Evolutionary conservation across 2,888 invertebrate genomes (phyloP).

Genomic region (Operophtera brumata): DNA sequence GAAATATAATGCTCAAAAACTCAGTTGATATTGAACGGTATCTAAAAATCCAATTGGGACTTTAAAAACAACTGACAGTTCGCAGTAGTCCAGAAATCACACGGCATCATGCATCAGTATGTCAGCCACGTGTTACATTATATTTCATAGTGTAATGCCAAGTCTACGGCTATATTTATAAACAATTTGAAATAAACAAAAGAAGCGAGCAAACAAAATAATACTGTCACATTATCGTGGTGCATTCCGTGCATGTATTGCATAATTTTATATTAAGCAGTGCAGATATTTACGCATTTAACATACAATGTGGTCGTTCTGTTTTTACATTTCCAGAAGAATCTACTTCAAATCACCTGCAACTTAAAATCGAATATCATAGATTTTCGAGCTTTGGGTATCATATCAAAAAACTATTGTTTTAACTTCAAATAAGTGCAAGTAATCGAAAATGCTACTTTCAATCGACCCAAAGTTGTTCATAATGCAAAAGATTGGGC

Average conservation of each 20-base stretch:
- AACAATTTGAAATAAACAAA: constrained; percentile 49
- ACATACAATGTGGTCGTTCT: constrained; percentile 41
- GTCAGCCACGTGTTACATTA: not conserved
- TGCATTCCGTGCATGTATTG: constrained; percentile 71
- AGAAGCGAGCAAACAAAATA: constrained; percentile 72
- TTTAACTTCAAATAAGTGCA: not conserved
- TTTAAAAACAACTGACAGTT: not conserved
- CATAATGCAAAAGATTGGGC: constrained; percentile 9
- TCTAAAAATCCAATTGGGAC: not conserved
- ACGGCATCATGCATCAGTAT: not conserved
- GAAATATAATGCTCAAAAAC: constrained; percentile 7
- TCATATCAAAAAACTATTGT: not conserved
- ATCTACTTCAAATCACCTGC: constrained; percentile 23
- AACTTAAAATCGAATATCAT: constrained; percentile 23
- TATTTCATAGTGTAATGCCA: constrained; percentile 17
- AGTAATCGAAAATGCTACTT: constrained; percentile 1
- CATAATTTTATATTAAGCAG: constrained; percentile 73
- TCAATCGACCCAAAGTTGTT: constrained; percentile 18
- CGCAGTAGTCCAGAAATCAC: not conserved
- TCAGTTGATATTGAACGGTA: not conserved
- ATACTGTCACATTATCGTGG: constrained; percentile 52
- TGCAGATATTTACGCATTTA: constrained; percentile 65
- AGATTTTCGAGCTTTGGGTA: constrained; percentile 3
- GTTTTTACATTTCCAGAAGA: constrained; percentile 18
- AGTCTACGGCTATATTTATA: constrained; percentile 18